These are phyloP conservation scores for Clarias macrocephalus DNA, from an alignment of 2,113 vertebrate genomes.

Conservation along the genomic window DNA sequence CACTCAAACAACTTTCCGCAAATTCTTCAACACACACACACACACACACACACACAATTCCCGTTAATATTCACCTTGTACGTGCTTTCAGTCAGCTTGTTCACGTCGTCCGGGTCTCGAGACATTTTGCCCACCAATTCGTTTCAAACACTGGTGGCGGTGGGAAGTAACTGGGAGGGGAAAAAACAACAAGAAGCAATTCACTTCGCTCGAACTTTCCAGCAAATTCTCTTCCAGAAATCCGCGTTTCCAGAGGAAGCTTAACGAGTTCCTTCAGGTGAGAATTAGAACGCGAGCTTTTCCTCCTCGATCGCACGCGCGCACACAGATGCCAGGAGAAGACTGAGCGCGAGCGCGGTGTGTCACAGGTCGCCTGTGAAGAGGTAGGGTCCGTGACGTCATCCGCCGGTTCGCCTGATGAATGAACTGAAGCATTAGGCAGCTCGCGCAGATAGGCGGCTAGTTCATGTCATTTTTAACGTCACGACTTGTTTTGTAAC, in stretches of 20 bases:
- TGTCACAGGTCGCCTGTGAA: constrained; percentile 21
- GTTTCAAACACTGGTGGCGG: not conserved
- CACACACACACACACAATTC: not conserved
- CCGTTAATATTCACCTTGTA: constrained; percentile 79
- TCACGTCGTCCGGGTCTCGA: constrained; percentile 85
- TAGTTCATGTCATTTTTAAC: not conserved
- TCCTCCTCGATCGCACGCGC: not conserved
- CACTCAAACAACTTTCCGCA: not conserved
- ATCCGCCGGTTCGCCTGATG: constrained; percentile 36
- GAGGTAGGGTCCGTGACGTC: constrained; percentile 67
- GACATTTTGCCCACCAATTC: constrained; percentile 75
- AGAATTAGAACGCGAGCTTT: not conserved
- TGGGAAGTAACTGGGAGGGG: not conserved
- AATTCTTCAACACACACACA: too few relatives aligned
- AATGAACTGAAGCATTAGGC: not conserved
- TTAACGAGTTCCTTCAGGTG: not conserved
- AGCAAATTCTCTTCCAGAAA: not conserved
- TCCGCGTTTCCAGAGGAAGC: not conserved
- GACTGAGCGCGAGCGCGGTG: not conserved
- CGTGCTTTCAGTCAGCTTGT: constrained; percentile 89
- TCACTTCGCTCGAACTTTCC: not conserved
- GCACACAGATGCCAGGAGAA: not conserved
- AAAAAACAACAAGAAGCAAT: not conserved
- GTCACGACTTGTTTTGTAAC: not conserved
- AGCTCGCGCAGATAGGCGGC: not conserved